Evolutionary conservation across 2,888 invertebrate species (phyloP).

Genomic region (Lomographa bimaculata): DNA sequence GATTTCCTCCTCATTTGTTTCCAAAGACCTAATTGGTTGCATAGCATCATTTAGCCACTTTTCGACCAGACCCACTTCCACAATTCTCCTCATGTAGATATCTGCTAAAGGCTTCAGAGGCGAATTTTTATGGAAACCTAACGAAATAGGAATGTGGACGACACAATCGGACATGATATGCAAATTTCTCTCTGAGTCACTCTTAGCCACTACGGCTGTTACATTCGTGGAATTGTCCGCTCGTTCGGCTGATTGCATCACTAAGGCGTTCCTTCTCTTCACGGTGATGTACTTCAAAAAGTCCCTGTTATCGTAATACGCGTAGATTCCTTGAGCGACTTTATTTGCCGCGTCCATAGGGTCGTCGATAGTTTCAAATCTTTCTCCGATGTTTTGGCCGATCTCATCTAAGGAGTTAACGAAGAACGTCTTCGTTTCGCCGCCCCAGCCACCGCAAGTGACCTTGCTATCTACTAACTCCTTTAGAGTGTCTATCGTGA

Average conservation of each 20-base stretch:
- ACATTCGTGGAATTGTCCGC: conserved; percentile 49
- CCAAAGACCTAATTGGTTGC: conserved; percentile 80
- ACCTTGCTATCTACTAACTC: conserved; percentile 87
- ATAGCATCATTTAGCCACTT: conserved; percentile 92
- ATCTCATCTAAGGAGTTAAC: conserved; percentile 86
- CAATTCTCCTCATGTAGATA: conserved; percentile 85
- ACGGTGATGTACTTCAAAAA: conserved; percentile 87
- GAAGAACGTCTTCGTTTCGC: conserved; percentile 88
- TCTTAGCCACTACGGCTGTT: conserved; percentile 27
- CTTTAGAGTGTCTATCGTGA: conserved; percentile 90
- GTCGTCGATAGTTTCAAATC: conserved; percentile 85
- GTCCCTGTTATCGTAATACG: conserved; percentile 91
- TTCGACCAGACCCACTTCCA: conserved; percentile 89
- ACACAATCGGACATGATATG: conserved; percentile 93
- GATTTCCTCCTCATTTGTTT: conserved; percentile 82
- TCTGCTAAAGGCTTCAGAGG: conserved; percentile 88
- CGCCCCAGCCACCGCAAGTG: conserved; percentile 88
- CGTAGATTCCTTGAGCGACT: conserved; percentile 88
- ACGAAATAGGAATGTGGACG: conserved; percentile 90
- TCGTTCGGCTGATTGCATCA: conserved; percentile 37
- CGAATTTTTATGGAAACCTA: conserved; percentile 92
- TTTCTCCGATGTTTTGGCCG: conserved; percentile 86
- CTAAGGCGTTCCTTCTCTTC: conserved; percentile 69
- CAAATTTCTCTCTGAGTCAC: conserved; percentile 75
- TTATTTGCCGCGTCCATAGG: conserved; percentile 85